Evolutionary conservation across 2,888 invertebrate species (phyloP), one percentile per base, ranked within the genome.

Genomic region (Erebia epiphron): DNA sequence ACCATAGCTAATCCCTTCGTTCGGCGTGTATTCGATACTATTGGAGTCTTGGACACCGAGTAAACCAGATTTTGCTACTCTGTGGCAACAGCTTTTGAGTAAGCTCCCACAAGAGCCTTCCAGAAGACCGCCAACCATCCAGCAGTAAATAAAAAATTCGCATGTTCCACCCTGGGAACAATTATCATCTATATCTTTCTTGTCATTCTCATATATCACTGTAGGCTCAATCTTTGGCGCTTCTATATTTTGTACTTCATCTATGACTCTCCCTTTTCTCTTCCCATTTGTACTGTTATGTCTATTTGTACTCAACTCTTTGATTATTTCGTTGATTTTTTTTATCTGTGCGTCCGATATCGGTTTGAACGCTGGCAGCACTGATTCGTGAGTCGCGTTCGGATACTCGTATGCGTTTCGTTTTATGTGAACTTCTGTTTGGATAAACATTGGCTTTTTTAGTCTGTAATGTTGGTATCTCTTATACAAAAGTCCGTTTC

Each of bases 141-240:
- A 98, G 92, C 98, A 98, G 90, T 96, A 95, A 83, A 98, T 95
- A 94, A 98, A 98, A 94, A 98, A 98, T 90, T 98, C 98, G 89
- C 98, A 98, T 76, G 96, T 96, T 69, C 97, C 96, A 73, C 96
- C 97, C 81, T 95, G 95, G 60, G 95, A 90, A 85, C 96, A 96
- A 76, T 93, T 90, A 69, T 94, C 92, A 78, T 94, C 94, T 77
- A 94, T 89, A 50, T 78, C 77, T 49, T 75, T 72, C 69, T 77
- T 76, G 18, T 75, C 67, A 58, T 76, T 75, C 11, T 78, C 79
- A 2, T 62, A 62, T 62, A 62, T 9, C 14, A 72, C 70, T 11
- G 75, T 68, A 10, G 67, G 69, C 57, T 78, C 73, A 35, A 75
- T 46, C 14, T 72, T 73, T 10, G 77, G 73, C 65, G 74, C 65